Percentiles rank a stretch among this genome's conserved stretches.
phyloP scores from a whole-genome alignment of 92 coral and sea anemone genomes.

The Diadumene lineata region DNA sequence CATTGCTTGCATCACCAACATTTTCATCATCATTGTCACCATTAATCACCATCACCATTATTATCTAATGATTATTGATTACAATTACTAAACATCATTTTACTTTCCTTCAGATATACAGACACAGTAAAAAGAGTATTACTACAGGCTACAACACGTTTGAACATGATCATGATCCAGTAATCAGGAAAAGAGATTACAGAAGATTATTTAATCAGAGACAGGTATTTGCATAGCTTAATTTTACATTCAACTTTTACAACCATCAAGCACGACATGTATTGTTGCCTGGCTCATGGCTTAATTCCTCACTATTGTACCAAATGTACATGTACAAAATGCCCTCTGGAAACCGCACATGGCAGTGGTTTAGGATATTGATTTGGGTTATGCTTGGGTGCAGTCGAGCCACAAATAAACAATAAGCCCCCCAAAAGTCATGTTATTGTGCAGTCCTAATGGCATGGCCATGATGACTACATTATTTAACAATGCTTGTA shows the following conservation, averaged over 20 bases:
- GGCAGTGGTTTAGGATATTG: too few relatives aligned
- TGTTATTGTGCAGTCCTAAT: too few relatives aligned
- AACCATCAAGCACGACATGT: background rate
- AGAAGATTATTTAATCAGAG: constrained; percentile 73
- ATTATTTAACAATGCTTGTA: too few relatives aligned
- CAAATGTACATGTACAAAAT: too few relatives aligned
- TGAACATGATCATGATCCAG: constrained; percentile 88
- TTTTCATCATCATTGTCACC: background rate
- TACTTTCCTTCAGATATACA: constrained; percentile 54
- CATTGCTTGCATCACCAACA: background rate
- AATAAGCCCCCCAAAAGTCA: too few relatives aligned
- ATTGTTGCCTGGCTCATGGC: too few relatives aligned
- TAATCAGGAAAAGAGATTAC: constrained; percentile 83
- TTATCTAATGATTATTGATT: background rate
- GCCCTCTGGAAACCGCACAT: too few relatives aligned
- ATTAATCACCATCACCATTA: background rate
- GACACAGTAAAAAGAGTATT: constrained; percentile 73
- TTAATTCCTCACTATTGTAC: too few relatives aligned
- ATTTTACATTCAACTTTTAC: background rate
- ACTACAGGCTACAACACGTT: constrained; percentile 89
- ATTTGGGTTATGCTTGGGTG: too few relatives aligned
- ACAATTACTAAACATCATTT: background rate
- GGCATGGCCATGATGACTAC: too few relatives aligned
- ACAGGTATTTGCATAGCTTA: constrained; percentile 37
- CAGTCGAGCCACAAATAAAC: too few relatives aligned